Conservation (phyloP, 2,888 invertebrate species). For the Caenorhabditis panamensis region DNA sequence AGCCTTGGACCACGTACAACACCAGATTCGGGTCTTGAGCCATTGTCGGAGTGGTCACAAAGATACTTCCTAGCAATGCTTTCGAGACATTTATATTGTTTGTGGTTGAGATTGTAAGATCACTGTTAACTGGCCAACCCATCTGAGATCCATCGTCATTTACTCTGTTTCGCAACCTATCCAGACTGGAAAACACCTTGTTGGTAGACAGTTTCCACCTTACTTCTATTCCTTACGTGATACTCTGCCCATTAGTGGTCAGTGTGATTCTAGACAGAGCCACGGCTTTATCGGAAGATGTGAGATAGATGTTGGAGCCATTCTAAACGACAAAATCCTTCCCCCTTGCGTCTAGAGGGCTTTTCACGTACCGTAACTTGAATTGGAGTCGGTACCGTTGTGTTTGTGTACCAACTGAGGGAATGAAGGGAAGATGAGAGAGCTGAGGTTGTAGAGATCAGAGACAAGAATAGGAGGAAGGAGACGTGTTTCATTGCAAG, state of each 20-base stretch:
- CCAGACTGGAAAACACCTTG: conserved; percentile 28
- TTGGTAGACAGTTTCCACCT: not conserved
- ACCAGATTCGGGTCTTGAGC: conserved; percentile 42
- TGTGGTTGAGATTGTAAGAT: conserved; percentile 31
- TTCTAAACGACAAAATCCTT: conserved; percentile 4
- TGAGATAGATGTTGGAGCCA: conserved; percentile 40
- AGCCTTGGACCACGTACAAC: conserved; percentile 13
- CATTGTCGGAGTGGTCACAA: conserved; percentile 24
- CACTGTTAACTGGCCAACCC: conserved; percentile 28
- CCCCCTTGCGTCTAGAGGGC: not conserved
- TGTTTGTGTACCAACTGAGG: conserved; percentile 8
- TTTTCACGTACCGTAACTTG: not conserved
- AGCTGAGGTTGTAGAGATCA: not conserved
- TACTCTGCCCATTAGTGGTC: not conserved
- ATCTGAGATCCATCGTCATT: conserved; percentile 22
- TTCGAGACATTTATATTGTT: conserved; percentile 24
- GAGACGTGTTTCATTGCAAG: not conserved
- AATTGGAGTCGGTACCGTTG: not conserved
- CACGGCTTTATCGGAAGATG: conserved; percentile 17
- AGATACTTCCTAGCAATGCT: conserved; percentile 19
- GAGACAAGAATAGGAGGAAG: not conserved
- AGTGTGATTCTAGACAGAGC: conserved; percentile 21
- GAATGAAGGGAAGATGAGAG: not conserved
- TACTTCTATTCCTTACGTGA: conserved; percentile 5
- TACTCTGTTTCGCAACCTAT: conserved; percentile 8